Evolutionary conservation across 2,113 vertebrate species (phyloP), one percentile per base, ranked within the genome.

Genomic region (Pristiophorus japonicus): DNA sequence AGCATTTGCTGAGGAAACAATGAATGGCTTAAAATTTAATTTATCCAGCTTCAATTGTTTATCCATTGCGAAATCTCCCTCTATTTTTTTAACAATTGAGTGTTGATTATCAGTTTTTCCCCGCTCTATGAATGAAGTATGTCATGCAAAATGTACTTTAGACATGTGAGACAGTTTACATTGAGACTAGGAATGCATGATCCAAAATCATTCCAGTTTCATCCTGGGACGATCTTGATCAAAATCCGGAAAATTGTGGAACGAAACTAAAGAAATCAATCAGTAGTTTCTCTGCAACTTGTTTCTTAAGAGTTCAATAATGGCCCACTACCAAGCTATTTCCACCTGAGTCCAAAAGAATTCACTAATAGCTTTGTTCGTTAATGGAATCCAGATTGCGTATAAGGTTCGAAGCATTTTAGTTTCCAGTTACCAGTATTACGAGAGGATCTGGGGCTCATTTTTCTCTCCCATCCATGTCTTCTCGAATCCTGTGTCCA

Each of bases 1-100:
- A n/a, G n/a, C 88, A 92, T 92, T 92, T 92, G 59, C 34, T 91
- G 55, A 63, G 34, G 55, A 92, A 92, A 18, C n/a, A 63, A n/a
- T 91, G 88, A 91, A 38, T 34, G 38, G 34, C n/a, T 16, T 81
- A 91, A 92, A 20, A 18, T 92, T 92, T 92, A 92, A 20, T 38
- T 92, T 65, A 62, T 92, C 20, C 38, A 18, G 2, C 34, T 65
- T 22, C n/a, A 34, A 88, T 59, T 59, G 51, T 88, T 11, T 59
- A 88, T 30, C 85, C 85, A 65, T 62, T 92, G 55, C 22, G 65
- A 63, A n/a, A 92, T 92, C 16, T 92, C 59, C 59, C 59, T 22
- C 88, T 92, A n/a, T 90, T 90, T n/a, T 92, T 92, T 65, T 18
- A 92, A 63, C 16, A 92, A n/a, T 38, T 62, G 14, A 63, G 16